Evolutionary conservation across 2,113 vertebrate genomes (phyloP).

Genomic region (Rutilus rutilus): DNA sequence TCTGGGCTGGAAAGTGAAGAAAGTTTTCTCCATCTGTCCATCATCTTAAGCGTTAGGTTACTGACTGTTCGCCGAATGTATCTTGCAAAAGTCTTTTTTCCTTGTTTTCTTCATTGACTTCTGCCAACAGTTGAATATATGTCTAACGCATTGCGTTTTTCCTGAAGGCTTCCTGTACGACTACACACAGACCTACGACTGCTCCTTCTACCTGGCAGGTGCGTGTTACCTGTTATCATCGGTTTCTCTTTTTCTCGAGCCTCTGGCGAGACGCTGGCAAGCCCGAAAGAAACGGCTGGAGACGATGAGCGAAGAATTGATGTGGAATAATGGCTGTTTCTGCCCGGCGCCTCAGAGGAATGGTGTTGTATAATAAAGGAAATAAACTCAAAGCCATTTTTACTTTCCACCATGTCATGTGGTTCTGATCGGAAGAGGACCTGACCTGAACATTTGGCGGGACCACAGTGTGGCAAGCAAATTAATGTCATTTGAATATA

Average conservation of each 20-base stretch:
- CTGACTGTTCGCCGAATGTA: neutral
- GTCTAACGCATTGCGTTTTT: conserved; percentile 27
- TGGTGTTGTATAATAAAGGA: conserved; percentile 66
- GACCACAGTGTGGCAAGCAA: conserved; percentile 47
- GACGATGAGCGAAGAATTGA: conserved; percentile 58
- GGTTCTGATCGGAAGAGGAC: conserved; percentile 39
- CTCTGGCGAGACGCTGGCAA: conserved; percentile 81
- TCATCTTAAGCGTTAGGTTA: neutral
- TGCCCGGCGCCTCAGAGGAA: conserved; percentile 66
- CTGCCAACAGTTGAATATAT: neutral
- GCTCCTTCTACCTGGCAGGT: conserved; percentile 91
- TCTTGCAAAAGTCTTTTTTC: neutral
- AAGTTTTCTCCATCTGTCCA: neutral
- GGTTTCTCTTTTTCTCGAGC: conserved; percentile 86
- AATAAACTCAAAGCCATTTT: neutral
- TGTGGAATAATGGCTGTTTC: conserved; percentile 72
- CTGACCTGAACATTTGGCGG: conserved; percentile 47
- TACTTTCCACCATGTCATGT: conserved; percentile 37
- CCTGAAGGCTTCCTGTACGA: conserved; percentile 89
- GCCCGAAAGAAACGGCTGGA: conserved; percentile 64
- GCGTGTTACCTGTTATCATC: conserved; percentile 88
- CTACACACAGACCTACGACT: conserved; percentile 87
- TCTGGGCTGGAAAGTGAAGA: neutral
- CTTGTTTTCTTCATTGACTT: neutral
- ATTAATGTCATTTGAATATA: conserved; percentile 40